These are phyloP conservation scores for Pyralis farinalis DNA, from an alignment of 2,888 invertebrate species.

Conservation along the genomic window DNA sequence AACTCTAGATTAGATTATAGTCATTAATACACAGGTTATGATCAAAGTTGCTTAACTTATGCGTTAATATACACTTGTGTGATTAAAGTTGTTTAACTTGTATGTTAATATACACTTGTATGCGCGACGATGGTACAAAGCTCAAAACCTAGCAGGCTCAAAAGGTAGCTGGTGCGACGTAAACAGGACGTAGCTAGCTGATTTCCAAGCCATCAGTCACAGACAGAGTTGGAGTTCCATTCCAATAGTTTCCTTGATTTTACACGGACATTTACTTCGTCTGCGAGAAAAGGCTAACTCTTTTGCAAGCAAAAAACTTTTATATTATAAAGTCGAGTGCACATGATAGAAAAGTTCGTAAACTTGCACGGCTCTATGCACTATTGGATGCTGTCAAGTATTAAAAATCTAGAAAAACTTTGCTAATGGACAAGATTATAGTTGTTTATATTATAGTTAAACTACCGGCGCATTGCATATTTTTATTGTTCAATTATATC, in stretches of 20 bases:
- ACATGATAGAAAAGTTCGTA: slow-evolving; percentile 29
- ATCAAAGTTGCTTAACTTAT: too few species aligned
- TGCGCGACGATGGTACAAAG: too few species aligned
- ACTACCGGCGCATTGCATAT: too few species aligned
- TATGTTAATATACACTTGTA: too few species aligned
- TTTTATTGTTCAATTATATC: too few species aligned
- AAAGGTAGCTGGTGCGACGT: too few species aligned
- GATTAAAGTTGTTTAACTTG: too few species aligned
- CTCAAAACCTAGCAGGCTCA: too few species aligned
- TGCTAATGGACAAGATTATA: slow-evolving; percentile 7
- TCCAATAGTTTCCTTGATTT: slow-evolving; percentile 24
- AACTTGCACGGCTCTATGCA: slow-evolving; percentile 24
- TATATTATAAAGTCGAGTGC: slow-evolving; percentile 38
- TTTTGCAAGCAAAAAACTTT: slow-evolving; percentile 40
- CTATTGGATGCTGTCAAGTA: slow-evolving; percentile 5
- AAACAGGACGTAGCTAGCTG: slow-evolving; percentile 10
- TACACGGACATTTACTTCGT: slow-evolving; percentile 33
- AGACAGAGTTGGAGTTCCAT: slow-evolving; percentile 24
- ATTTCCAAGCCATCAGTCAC: slow-evolving; percentile 38
- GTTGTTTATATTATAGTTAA: too few species aligned
- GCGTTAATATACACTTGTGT: too few species aligned
- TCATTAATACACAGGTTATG: too few species aligned
- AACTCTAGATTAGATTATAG: too few species aligned
- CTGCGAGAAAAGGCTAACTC: slow-evolving; percentile 40
- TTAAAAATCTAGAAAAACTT: slow-evolving; percentile 1